Base-by-base conservation (phyloP, 2,888 invertebrate species). In the Clepsis dumicolana region DNA sequence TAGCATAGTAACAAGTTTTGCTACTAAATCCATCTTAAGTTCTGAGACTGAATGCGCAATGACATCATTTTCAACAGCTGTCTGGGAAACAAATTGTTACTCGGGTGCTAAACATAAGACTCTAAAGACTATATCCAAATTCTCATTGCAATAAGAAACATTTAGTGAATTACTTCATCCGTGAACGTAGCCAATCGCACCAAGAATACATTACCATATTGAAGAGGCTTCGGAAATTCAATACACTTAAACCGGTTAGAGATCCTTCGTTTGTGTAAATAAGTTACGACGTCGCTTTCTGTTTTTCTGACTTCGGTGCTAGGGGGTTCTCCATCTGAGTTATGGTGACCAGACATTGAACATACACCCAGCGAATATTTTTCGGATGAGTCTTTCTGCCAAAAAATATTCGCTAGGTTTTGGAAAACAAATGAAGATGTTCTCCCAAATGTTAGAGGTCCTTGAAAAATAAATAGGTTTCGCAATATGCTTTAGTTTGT, bases 91-190 rank as follows among this genome's bases (percentile, higher is more conserved):
- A 32, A 12, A 35, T 35, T 35, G 44, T 44, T 44, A 44, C 16
- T 21, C 21, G 12, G 48, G 48, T 8, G 21, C 48, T 54, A 18
- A 54, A 32, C 0, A 4, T 54, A 10, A n/a, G 12, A 18, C 12
- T 12, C 29, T 29, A 18, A 12, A 32, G 16, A 21, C 25, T 10
- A 21, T n/a, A 8, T 21, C n/a, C 8, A 38, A 38, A 38, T 2
- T 16, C 12, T 21, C 27, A 0, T 21, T 32, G 7, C 54, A 29
- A 7, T 14, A 7, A 54, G 27, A 14, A 18, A 18, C 21, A 21
- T 56, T 56, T 56, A 14, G 35, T 21, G 35, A 50, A 56, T 61
- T 38, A 57, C 67, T 62, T 67, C 66, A 67, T 57, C 56, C 50
- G 21, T 54, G 24, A 56, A 27, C 48, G 50, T 56, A 38, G 48